Evolutionary conservation across 1,140 invertebrate genomes (phyloP).

Genomic region (Centruroides sculpturatus): DNA sequence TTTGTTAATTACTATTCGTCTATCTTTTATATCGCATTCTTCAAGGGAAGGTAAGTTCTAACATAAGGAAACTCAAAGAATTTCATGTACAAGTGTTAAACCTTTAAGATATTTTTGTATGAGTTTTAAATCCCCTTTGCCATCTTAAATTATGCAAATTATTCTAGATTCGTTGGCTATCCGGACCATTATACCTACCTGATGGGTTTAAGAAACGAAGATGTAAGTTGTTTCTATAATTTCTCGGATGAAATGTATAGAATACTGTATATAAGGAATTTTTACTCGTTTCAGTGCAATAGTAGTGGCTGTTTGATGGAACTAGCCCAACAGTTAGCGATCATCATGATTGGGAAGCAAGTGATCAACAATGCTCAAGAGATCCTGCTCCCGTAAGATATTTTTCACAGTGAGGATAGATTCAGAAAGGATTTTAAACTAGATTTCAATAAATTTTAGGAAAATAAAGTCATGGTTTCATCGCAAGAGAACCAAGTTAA

Average conservation of each 20-base stretch:
- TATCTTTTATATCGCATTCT: slow-evolving; percentile 72
- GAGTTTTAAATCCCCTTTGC: too few relatives aligned
- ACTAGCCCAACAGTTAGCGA: slow-evolving; percentile 60
- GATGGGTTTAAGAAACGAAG: slow-evolving; percentile 51
- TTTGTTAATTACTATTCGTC: slow-evolving; percentile 77
- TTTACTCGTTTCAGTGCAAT: slow-evolving; percentile 41
- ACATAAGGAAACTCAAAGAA: too few relatives aligned
- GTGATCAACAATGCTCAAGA: slow-evolving; percentile 63
- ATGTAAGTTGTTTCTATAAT: slow-evolving; percentile 33
- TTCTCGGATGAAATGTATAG: too few relatives aligned
- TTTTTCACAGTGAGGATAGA: not conserved
- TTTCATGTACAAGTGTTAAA: too few relatives aligned
- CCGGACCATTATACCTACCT: slow-evolving; percentile 57
- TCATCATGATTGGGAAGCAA: slow-evolving; percentile 77
- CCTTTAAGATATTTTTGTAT: too few relatives aligned
- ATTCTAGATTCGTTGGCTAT: slow-evolving; percentile 51
- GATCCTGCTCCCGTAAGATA: slow-evolving; percentile 47
- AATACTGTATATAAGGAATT: too few relatives aligned
- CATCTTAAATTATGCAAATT: too few relatives aligned
- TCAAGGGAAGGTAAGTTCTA: slow-evolving; percentile 45
- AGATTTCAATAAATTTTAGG: slow-evolving; percentile 17
- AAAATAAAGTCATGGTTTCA: slow-evolving; percentile 44
- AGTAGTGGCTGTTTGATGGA: slow-evolving; percentile 68
- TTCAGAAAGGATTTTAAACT: not conserved
- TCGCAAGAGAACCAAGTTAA: slow-evolving; percentile 25